Evolutionary conservation across 2,888 invertebrate species (phyloP).

Genomic region (Parthenolecanium corni): DNA sequence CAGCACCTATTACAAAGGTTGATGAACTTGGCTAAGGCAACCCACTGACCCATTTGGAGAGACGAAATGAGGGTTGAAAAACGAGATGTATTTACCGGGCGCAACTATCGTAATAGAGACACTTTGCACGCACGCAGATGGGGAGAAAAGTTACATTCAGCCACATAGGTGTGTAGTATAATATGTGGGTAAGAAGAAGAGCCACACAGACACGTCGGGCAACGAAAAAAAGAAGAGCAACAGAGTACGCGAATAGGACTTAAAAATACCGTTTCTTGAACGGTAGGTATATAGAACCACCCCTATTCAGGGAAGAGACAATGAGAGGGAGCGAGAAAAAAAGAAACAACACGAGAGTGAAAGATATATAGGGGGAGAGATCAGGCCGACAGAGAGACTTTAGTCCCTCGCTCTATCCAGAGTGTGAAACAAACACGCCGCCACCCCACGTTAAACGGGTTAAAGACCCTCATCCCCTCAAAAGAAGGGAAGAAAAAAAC

Average conservation of each 20-base stretch:
- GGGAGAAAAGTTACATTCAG: background rate
- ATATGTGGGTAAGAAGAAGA: no score
- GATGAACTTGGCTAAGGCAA: conserved; percentile 27
- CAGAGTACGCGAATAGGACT: background rate
- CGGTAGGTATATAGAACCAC: background rate
- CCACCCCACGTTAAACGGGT: conserved; percentile 26
- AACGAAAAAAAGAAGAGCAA: no score
- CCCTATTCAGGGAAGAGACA: no score
- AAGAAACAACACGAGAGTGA: conserved; percentile 6
- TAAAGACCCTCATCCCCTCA: conserved; percentile 18
- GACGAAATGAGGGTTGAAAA: conserved; percentile 25
- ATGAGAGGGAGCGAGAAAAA: background rate
- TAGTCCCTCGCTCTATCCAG: background rate
- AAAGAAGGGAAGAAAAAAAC: background rate
- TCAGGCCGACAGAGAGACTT: background rate
- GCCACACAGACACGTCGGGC: no score
- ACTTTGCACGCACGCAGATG: background rate
- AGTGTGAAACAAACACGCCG: conserved; percentile 15
- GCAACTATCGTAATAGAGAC: conserved; percentile 2
- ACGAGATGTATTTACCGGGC: background rate
- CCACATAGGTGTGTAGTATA: no score
- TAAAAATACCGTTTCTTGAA: conserved; percentile 25
- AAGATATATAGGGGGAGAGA: conserved; percentile 4
- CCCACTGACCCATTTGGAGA: conserved; percentile 25
- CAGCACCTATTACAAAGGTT: conserved; percentile 2